Conservation (phyloP, 2,888 invertebrate species). For the Microdon myrmicae region DNA sequence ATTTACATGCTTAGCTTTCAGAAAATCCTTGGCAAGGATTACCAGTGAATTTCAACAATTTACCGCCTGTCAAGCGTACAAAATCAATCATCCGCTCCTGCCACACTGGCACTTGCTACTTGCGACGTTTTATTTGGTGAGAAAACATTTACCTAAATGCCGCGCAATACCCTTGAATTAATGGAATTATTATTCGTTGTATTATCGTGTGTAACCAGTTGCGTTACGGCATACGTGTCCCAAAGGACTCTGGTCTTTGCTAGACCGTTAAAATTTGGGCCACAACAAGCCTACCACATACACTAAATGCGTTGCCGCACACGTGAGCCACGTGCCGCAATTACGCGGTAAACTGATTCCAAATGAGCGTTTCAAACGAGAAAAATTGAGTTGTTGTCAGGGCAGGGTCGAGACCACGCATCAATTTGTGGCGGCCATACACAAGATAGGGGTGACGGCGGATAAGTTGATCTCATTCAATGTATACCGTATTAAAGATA, state of each 20-base stretch:
- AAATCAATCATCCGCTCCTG: slow-evolving; percentile 23
- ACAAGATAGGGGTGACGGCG: slow-evolving; percentile 14
- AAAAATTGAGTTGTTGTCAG: slow-evolving; percentile 31
- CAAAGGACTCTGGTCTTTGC: slow-evolving; percentile 17
- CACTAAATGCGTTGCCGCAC: slow-evolving; percentile 21
- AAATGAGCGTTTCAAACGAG: slow-evolving; percentile 55
- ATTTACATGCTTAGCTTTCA: no score
- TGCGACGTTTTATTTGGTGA: slow-evolving; percentile 62
- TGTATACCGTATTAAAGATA: slow-evolving; percentile 25
- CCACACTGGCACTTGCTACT: slow-evolving; percentile 6
- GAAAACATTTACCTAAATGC: slow-evolving; percentile 62
- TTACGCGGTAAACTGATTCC: slow-evolving; percentile 67
- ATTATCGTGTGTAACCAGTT: slow-evolving; percentile 51
- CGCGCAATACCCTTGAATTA: slow-evolving; percentile 26
- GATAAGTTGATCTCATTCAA: slow-evolving; percentile 17
- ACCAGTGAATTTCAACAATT: no score
- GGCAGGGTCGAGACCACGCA: slow-evolving; percentile 22
- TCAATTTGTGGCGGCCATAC: neutral
- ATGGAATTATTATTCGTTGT: slow-evolving; percentile 46
- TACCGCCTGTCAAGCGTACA: slow-evolving; percentile 23
- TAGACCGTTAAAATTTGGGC: slow-evolving; percentile 20
- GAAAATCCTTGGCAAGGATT: no score
- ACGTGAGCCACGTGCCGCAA: slow-evolving; percentile 62
- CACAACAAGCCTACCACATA: slow-evolving; percentile 34
- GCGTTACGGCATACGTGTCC: slow-evolving; percentile 31